Conservation (phyloP, 2,113 vertebrate species). For the Gymnorhina tibicen region DNA sequence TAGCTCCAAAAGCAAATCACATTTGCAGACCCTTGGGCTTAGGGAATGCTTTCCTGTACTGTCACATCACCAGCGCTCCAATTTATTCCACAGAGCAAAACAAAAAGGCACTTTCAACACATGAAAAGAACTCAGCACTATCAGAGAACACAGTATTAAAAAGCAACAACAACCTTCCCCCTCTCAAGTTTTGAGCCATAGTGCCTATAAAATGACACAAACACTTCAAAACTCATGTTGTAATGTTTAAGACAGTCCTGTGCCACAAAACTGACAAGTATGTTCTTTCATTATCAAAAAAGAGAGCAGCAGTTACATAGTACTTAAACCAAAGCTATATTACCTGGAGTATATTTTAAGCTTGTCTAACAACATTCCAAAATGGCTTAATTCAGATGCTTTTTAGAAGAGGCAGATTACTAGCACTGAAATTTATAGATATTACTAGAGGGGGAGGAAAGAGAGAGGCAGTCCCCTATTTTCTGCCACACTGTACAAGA, state of each 20-base stretch:
- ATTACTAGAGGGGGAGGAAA: background rate
- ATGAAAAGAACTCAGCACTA: background rate
- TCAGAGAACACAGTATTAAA: background rate
- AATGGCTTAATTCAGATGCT: background rate
- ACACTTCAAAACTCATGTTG: background rate
- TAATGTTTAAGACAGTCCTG: background rate
- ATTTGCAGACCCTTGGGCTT: background rate
- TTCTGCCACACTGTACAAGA: background rate
- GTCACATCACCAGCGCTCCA: background rate
- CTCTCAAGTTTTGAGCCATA: background rate
- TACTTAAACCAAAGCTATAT: background rate
- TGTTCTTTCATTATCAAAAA: background rate
- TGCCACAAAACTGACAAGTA: background rate
- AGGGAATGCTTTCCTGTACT: background rate
- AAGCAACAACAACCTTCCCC: background rate
- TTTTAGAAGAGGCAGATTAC: background rate
- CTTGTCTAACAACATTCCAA: background rate
- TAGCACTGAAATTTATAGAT: background rate
- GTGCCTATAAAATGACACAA: background rate
- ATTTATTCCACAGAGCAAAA: background rate
- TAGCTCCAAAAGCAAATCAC: background rate
- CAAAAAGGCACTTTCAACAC: background rate
- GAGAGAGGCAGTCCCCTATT: background rate
- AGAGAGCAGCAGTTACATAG: background rate
- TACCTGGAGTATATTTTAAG: background rate